Conservation (phyloP, 2,113 vertebrate genomes). For the Gymnogyps californianus region DNA sequence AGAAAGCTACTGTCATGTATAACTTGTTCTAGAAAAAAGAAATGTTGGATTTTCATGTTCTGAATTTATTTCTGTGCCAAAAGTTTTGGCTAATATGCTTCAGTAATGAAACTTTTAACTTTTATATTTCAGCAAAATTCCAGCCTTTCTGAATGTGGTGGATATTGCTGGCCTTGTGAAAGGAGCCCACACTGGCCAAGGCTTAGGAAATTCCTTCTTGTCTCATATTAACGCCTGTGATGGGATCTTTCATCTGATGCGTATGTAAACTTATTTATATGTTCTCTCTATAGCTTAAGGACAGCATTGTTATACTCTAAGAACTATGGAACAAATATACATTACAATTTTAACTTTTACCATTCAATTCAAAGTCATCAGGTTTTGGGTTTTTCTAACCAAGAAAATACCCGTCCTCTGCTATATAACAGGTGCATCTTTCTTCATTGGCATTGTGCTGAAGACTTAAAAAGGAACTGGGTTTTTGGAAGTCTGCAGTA, state of each 20-base stretch:
- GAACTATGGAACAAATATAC: not conserved
- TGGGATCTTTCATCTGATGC: conserved; percentile 94
- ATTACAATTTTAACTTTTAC: not conserved
- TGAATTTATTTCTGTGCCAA: not conserved
- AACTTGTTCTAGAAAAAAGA: not conserved
- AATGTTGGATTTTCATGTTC: not conserved
- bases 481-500: not conserved
- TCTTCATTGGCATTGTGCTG: not conserved
- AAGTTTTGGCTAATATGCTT: not conserved
- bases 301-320: not conserved
- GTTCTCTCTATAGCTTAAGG: not conserved
- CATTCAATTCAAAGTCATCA: not conserved
- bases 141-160: conserved; percentile 95
- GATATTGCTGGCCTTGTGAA: conserved; percentile 98
- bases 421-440: accelerated
- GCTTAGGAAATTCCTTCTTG: conserved; percentile 96
- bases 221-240: conserved; percentile 98
- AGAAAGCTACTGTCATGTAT: not conserved
- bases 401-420: not conserved
- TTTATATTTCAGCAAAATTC: conserved; percentile 89
- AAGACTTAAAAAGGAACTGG: not conserved
- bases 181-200: conserved; percentile 93
- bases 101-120: conserved; percentile 16
- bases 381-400: not conserved
- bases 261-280: conserved; percentile 77